Base-by-base conservation (phyloP, 2,797 vertebrate species). In the Danio tinwini region DNA sequence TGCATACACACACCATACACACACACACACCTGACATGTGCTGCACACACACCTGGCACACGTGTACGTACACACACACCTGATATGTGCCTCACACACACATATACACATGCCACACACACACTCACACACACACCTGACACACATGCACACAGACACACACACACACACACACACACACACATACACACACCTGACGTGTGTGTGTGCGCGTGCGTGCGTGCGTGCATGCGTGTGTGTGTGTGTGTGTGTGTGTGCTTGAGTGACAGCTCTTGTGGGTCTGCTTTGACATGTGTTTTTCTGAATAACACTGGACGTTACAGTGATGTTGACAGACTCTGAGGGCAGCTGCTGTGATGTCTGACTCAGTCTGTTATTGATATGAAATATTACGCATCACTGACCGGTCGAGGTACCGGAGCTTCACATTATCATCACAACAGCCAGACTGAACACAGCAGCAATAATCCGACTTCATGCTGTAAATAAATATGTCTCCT, bases 331-430 rank as follows among this genome's bases (percentile, higher is more conserved):
- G 62, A 76, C 50, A 76, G 74, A 56, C 52, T 14, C 76, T 62
- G 70, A 70, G 39, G 47, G 12, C 62, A 37, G 56, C 63, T 62
- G 63, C 67, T 62, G 49, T 62, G 61, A 40, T 14, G 63, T 75
- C 75, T 78, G 58, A 70, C 56, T 74, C 82, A 81, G n/a, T 37
- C 37, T 44, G 67, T 68, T 77, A 69, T 77, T 68, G 75, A 68
- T 63, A 77, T 69, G 17, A 69, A 77, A 77, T 69, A 77, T 77
- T 56, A 59, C 75, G 50, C 21, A 2, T 16, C 0, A 11, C 58
- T 68, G 75, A 77, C 21, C 44, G n/a, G 42, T 52, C 65, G 45
- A 74, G 71, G 74, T 37, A n/a, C 71, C 42, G 8, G 40, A 58
- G 42, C 10, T 21, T 78, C 44, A 16, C 65, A 52, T 70, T 47